Percentiles rank a stretch among this genome's conserved stretches.
Conservation (phyloP, 2,888 invertebrate species). For the Eilema sororculum region DNA sequence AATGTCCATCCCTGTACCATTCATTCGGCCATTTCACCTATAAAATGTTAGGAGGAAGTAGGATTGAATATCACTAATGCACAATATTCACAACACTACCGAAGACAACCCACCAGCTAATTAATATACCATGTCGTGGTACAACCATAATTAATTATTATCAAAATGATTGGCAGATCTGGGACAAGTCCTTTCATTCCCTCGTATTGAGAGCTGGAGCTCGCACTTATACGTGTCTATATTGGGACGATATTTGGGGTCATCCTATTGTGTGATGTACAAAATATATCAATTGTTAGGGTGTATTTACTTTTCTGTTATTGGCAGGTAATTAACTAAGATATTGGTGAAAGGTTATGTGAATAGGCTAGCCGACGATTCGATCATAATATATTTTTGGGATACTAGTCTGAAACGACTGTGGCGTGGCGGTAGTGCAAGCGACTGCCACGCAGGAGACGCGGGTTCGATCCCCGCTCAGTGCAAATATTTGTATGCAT, state of each 20-base stretch:
- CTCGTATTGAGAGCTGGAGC: conserved; percentile 30
- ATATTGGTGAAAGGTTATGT: not conserved
- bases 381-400: too few species aligned
- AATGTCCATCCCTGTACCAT: too few species aligned
- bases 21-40: too few species aligned
- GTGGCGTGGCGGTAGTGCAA: too few species aligned
- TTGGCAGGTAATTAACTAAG: conserved; percentile 5
- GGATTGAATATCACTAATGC: not conserved
- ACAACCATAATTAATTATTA: conserved; percentile 56
- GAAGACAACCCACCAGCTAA: conserved; percentile 41
- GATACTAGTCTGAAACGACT: too few species aligned
- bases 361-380: not conserved
- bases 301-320: not conserved
- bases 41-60: too few species aligned
- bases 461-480: too few species aligned
- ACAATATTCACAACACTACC: not conserved
- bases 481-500: too few species aligned
- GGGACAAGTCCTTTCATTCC: conserved; percentile 47
- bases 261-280: conserved; percentile 3
- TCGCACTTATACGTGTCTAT: conserved; percentile 6
- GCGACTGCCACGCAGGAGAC: too few species aligned
- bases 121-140: conserved; percentile 40
- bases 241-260: conserved; percentile 12
- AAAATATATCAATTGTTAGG: conserved; percentile 5
- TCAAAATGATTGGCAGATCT: conserved; percentile 56